Evolutionary conservation across 2,797 vertebrate genomes (phyloP), one percentile per base, ranked within the genome.

Genomic region (Rhabdomys pumilio): DNA sequence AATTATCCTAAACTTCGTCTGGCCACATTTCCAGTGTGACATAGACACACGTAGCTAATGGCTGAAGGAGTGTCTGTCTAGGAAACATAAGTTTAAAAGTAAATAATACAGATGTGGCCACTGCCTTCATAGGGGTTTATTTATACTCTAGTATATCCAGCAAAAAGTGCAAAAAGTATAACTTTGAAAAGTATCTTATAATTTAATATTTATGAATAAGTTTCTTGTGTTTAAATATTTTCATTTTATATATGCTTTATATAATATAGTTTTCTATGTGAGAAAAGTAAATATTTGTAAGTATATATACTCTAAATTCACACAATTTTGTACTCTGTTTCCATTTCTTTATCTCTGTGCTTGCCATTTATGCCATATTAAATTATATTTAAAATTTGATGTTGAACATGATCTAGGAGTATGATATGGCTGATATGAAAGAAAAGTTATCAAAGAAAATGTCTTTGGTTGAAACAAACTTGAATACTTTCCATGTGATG

Each of bases 291-390:
- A 38, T 4, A 67, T 57, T 90, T 86, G 44, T 34, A 22, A 34
- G 93, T 20, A 93, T 92, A 90, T 90, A 8, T 3, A 47, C 89
- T 83, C n/a, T 80, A 85, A 93, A 95, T 80, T 73, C 89, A 47
- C 17, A 84, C 1, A 10, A 2, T 82, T 89, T 73, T 94, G 2
- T 81, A 85, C 73, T 69, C 29, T 89, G 5, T 87, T 96, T 59
- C 14, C 8, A n/a, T 57, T n/a, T 41, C 76, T 94, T 88, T 87
- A 91, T 55, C 14, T 89, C 63, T 50, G 1, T 81, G 26, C 29
- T 90, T 89, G 20, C 13, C 4, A 12, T 77, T 91, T 73, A 47
- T 38, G 2, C 10, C 59, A 20, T 82, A 75, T 82, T 34, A 75
- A 50, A 50, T 50, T 87, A 47, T 47, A 57, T 22, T 93, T 26